A percentile compares a stretch with the other conserved stretches of the same genome.
These are phyloP conservation scores for Lepilemur ruficaudatus DNA, from an alignment of 2,797 vertebrate genomes.

Conservation along the genomic window DNA sequence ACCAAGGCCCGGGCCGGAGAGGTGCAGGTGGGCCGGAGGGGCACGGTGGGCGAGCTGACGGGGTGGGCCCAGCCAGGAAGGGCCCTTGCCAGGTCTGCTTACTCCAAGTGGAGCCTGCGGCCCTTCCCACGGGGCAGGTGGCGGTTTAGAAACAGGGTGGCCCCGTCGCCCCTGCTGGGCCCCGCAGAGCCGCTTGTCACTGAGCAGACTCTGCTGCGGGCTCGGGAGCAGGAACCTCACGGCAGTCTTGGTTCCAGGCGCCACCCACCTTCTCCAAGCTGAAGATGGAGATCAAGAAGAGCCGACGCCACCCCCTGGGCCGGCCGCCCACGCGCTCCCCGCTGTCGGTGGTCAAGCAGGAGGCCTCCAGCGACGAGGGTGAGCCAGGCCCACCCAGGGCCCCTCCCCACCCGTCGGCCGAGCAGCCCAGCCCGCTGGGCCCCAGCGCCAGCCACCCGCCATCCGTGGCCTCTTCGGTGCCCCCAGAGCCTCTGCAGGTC, in stretches of 20 bases:
- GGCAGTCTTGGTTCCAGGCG: conserved; percentile 67
- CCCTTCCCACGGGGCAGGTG: background rate
- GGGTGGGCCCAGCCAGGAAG: background rate
- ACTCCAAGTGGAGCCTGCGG: background rate
- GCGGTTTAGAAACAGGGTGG: background rate
- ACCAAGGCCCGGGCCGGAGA: conserved; percentile 48
- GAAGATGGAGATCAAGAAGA: conserved; percentile 95
- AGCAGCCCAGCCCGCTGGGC: background rate
- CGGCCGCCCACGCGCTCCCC: conserved; percentile 94
- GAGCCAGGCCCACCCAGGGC: conserved; percentile 7
- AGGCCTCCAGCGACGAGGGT: conserved; percentile 93
- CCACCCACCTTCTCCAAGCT: conserved; percentile 88
- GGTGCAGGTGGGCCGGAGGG: background rate
- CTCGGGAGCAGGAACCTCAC: background rate
- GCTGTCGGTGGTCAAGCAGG: conserved; percentile 94
- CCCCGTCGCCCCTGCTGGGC: background rate
- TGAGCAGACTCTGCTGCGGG: too few relatives aligned
- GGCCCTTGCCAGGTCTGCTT: background rate
- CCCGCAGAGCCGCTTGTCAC: too few relatives aligned
- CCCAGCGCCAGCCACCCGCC: too few relatives aligned
- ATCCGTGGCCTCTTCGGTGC: background rate
- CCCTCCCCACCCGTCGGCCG: background rate
- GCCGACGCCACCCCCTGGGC: conserved; percentile 94
- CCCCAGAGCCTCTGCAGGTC: background rate
- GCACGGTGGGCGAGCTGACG: background rate